Evolutionary conservation across 2,888 invertebrate species (phyloP).

Genomic region (Cataglyphis altisquamis): DNA sequence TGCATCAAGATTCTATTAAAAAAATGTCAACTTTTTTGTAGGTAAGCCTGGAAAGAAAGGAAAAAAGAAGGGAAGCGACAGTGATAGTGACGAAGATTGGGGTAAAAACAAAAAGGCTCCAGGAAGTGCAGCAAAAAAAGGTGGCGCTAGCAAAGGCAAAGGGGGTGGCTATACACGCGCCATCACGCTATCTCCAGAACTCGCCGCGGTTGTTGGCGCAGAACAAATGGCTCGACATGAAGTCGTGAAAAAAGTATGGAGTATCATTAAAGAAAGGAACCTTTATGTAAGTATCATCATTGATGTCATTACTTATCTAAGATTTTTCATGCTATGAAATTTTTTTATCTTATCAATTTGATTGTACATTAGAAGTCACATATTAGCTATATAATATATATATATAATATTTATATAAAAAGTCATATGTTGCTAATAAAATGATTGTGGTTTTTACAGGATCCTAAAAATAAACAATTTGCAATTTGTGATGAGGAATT

Average conservation of each 20-base stretch:
- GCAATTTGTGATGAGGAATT: conserved; percentile 97
- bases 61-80: conserved; percentile 90
- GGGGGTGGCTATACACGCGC: conserved; percentile 94
- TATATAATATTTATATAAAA: not conserved
- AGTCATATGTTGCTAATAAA: not conserved
- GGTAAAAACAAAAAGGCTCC: conserved; percentile 88
- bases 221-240: conserved; percentile 95
- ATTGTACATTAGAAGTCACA: not conserved
- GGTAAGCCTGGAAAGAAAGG: conserved; percentile 85
- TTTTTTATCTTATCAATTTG: not conserved
- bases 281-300: conserved; percentile 88
- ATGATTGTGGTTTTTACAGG: conserved; percentile 86
- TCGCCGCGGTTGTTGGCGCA: conserved; percentile 94
- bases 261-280: conserved; percentile 95
- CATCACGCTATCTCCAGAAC: conserved; percentile 93
- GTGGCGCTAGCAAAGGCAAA: conserved; percentile 87
- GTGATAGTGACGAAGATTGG: conserved; percentile 91
- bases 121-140: conserved; percentile 85
- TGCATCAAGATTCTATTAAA: not conserved
- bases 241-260: conserved; percentile 96
- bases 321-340: not conserved
- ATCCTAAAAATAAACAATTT: conserved; percentile 97
- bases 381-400: not conserved
- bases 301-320: not conserved
- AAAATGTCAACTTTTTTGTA: conserved; percentile 34